Base-by-base conservation (phyloP, 1,140 invertebrate genomes). In the Trachymyrmex septentrionalis region DNA sequence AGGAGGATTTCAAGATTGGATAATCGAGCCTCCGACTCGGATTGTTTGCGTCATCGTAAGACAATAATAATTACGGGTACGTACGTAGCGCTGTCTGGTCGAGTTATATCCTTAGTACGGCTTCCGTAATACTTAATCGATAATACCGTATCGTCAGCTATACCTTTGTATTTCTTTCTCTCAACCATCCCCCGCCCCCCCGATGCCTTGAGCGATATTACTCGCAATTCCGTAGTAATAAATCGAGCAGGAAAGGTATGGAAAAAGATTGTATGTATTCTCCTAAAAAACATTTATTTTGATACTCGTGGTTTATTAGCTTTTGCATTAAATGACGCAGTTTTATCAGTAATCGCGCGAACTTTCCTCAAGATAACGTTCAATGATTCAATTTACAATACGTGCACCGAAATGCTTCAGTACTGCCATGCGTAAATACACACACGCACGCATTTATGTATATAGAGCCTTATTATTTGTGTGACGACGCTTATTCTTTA, bases 61-160 rank as follows among this genome's bases (percentile, higher is more conserved):
- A 61, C 69, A 75, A 75, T 84, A 73, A 73, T 84, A 84, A 84
- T 84, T 73, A 75, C 24, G 44, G 38, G 9, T 75, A 75, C 55
- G 10, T 44, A 50, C 16, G 24, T 59, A 71, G 55, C 24, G 38
- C 44, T 73, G 80, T 82, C 67, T 87, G 61, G 59, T 89, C 90
- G 85, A 86, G 73, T 86, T 85, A 86, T 75, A 50, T 75, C 69
- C 55, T 75, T 75, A 50, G 87, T 93, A 92, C 66, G 92, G 92
- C 86, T 93, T 92, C 92, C 85, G 86, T 91, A 93, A 92, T 92
- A 87, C 85, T 90, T 92, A 91, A 93, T 93, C 92, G 87, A 93
- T 93, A 93, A 89, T 75, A 82, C 24, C 76, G 78, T 91, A 91
- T 91, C 90, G 77, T 24, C 69, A 50, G 69, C 14, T 73, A 30